Conservation (phyloP, 2,113 vertebrate species). For the Pteronura brasiliensis region DNA sequence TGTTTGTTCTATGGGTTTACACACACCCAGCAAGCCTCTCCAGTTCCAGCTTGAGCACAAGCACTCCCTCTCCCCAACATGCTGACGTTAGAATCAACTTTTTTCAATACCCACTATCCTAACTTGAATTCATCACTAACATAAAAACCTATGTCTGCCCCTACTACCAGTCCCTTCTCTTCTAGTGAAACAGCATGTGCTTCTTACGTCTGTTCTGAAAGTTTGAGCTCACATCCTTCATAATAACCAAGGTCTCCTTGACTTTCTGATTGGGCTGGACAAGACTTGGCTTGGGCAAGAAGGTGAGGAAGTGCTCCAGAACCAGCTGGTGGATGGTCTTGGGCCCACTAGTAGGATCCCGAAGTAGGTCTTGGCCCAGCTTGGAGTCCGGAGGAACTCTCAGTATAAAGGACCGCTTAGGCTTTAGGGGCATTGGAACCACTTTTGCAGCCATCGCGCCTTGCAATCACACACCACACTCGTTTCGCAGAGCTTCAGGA, state of each 20-base stretch:
- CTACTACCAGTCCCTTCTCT: neutral
- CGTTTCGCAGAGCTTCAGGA: neutral
- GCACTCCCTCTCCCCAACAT: neutral
- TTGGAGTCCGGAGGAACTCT: constrained; percentile 62
- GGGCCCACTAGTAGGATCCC: constrained; percentile 39
- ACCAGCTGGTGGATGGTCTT: constrained; percentile 71
- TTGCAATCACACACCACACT: constrained; percentile 31
- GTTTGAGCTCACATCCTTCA: constrained; percentile 53
- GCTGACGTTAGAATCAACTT: neutral
- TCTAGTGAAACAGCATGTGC: neutral
- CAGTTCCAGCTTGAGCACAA: neutral
- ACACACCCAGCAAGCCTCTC: neutral
- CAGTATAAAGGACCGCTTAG: constrained; percentile 61
- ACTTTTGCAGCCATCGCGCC: constrained; percentile 65
- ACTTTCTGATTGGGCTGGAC: constrained; percentile 41
- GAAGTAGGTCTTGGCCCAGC: constrained; percentile 54
- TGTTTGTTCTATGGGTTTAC: neutral
- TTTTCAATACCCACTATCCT: neutral
- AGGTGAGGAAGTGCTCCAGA: constrained; percentile 69
- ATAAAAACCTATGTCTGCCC: neutral
- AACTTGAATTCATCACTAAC: neutral
- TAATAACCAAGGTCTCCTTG: constrained; percentile 55
- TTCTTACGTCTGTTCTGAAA: constrained; percentile 61
- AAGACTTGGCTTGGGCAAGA: constrained; percentile 54
- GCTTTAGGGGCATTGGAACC: constrained; percentile 38